A percentile compares a stretch with the other conserved stretches of the same genome.
These are phyloP conservation scores for Scleropages formosus DNA, from an alignment of 2,797 vertebrate genomes.

Conservation along the genomic window DNA sequence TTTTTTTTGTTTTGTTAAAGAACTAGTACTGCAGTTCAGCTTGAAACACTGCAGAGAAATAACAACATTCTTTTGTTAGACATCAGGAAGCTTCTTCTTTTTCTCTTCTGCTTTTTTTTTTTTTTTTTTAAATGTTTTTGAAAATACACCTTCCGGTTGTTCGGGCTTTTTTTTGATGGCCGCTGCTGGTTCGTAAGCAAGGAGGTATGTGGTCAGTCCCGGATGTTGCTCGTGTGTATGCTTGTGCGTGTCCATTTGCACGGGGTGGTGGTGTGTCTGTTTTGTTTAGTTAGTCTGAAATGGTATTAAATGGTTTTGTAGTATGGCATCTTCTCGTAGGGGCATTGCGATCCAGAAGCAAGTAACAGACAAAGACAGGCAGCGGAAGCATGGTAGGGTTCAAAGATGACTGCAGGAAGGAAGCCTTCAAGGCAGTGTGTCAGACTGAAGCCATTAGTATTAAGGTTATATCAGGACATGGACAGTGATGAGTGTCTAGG, in stretches of 20 bases:
- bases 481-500: neutral
- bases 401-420: neutral
- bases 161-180: constrained; percentile 12
- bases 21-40: neutral
- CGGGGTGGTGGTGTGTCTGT: neutral
- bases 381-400: neutral
- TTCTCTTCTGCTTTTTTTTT: constrained; percentile 40
- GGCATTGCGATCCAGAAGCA: neutral
- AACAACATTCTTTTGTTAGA: constrained; percentile 26
- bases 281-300: constrained; percentile 1
- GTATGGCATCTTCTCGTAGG: neutral
- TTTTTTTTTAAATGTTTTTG: constrained; percentile 34
- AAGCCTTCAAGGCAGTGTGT: neutral
- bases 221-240: neutral
- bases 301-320: neutral
- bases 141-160: constrained; percentile 26
- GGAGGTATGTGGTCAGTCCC: constrained; percentile 25
- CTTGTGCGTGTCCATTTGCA: neutral
- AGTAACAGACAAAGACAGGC: constrained; percentile 18
- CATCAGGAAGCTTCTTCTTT: constrained; percentile 31
- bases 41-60: constrained; percentile 18
- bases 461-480: constrained; percentile 23
- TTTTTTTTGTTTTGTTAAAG: too few species aligned
- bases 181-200: constrained; percentile 20
- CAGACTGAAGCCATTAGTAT: neutral